Evolutionary conservation across 1,140 invertebrate genomes (phyloP).

Genomic region (Anoplolepis gracilipes): DNA sequence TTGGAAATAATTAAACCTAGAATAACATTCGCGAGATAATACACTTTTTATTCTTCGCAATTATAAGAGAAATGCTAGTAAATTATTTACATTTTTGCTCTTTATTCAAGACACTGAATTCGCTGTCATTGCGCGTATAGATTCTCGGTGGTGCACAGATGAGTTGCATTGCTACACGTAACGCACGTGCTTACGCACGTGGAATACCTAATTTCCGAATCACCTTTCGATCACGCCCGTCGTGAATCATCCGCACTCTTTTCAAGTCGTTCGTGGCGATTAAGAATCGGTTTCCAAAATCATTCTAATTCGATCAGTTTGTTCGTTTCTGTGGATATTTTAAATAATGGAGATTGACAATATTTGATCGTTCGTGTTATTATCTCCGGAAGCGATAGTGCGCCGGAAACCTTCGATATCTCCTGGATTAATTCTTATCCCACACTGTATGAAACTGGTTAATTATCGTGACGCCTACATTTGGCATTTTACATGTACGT

Average conservation of each 20-base stretch:
- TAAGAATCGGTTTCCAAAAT: background rate
- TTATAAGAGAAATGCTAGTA: background rate
- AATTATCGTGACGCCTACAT: constrained; percentile 44
- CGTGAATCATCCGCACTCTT: constrained; percentile 33
- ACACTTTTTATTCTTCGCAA: background rate
- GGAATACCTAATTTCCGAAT: constrained; percentile 64
- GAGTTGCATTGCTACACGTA: constrained; percentile 74
- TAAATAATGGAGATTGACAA: background rate
- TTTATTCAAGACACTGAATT: constrained; percentile 6
- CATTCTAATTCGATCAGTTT: background rate
- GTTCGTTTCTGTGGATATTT: background rate
- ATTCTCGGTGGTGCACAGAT: constrained; percentile 9
- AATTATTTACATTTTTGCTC: background rate
- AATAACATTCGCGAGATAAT: background rate
- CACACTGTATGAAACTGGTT: constrained; percentile 38
- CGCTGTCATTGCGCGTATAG: background rate
- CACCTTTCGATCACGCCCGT: constrained; percentile 35
- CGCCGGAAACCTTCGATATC: constrained; percentile 61
- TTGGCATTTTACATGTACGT: background rate
- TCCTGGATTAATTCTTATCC: constrained; percentile 52
- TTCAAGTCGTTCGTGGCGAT: constrained; percentile 40
- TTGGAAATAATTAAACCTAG: background rate
- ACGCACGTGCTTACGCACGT: constrained; percentile 35
- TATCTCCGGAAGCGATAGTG: constrained; percentile 32
- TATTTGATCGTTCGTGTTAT: background rate